phyloP scores from a whole-genome alignment of 2,888 invertebrate species.

The Neria commutata region DNA sequence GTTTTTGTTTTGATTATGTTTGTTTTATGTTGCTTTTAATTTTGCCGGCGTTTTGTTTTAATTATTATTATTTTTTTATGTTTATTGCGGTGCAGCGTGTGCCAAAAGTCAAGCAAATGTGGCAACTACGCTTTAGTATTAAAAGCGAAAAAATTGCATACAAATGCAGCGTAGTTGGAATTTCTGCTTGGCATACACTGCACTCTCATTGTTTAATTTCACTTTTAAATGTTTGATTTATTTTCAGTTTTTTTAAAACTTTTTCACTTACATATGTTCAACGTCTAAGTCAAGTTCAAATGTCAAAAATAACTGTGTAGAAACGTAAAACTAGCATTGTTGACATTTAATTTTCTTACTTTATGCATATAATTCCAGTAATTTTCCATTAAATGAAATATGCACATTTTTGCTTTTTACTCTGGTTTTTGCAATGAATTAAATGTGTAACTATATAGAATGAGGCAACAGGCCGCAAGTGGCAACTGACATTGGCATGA shows the following conservation, averaged over 20 bases:
- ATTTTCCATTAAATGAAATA: slow-evolving; percentile 21
- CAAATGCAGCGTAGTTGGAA: no score
- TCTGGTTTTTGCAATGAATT: slow-evolving; percentile 18
- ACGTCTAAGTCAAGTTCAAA: slow-evolving; percentile 48
- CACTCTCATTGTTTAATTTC: no score
- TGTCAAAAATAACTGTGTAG: slow-evolving; percentile 26
- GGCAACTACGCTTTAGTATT: no score
- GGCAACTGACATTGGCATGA: slow-evolving; percentile 27
- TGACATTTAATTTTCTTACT: slow-evolving; percentile 24
- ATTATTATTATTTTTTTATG: neutral
- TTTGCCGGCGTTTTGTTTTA: neutral
- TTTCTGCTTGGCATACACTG: no score
- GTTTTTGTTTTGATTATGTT: slow-evolving; percentile 13
- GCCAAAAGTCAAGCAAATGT: no score
- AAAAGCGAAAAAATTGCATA: no score
- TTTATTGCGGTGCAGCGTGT: no score
- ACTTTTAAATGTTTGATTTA: slow-evolving; percentile 29
- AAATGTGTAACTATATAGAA: no score
- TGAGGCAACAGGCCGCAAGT: no score
- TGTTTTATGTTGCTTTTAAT: neutral
- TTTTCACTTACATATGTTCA: slow-evolving; percentile 39
- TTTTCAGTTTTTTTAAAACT: slow-evolving; percentile 27
- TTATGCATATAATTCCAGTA: slow-evolving; percentile 39
- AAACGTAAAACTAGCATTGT: neutral
- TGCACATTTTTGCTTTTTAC: slow-evolving; percentile 26